Percentiles rank a stretch among this genome's conserved stretches.
Conservation (phyloP, 2,888 invertebrate species). For the Chelonus formosanus region DNA sequence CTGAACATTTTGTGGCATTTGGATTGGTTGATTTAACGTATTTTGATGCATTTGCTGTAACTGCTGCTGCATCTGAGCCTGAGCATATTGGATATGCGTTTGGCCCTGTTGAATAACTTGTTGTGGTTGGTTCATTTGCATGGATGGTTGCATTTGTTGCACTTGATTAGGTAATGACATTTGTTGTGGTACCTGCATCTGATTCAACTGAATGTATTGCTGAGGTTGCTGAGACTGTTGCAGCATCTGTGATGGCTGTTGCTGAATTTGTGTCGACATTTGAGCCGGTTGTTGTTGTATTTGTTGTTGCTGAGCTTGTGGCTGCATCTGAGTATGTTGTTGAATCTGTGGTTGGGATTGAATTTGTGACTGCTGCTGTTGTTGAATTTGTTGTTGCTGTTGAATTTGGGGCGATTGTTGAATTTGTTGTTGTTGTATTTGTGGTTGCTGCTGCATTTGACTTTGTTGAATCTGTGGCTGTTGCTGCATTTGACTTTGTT, state of each 20-base stretch:
- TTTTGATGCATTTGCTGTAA: constrained; percentile 60
- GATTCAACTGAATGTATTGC: constrained; percentile 68
- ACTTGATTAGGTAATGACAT: constrained; percentile 57
- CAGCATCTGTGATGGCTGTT: constrained; percentile 64
- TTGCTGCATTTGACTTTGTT: constrained; percentile 44
- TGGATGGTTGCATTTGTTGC: constrained; percentile 47
- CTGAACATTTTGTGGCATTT: constrained; percentile 48
- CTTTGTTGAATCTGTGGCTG: constrained; percentile 52
- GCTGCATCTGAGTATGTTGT: constrained; percentile 56
- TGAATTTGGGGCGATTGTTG: constrained; percentile 43
- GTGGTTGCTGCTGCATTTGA: constrained; percentile 53
- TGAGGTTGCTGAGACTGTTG: constrained; percentile 64
- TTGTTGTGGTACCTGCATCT: constrained; percentile 68
- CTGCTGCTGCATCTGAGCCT: constrained; percentile 55
- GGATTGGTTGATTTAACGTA: constrained; percentile 51
- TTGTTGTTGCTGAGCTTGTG: constrained; percentile 66
- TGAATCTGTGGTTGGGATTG: constrained; percentile 1
- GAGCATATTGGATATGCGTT: constrained; percentile 43
- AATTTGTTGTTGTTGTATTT: constrained; percentile 45
- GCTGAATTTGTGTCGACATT: constrained; percentile 61
- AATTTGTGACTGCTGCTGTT: constrained; percentile 44
- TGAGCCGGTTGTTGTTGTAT: constrained; percentile 58
- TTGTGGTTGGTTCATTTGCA: constrained; percentile 50
- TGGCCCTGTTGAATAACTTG: constrained; percentile 44
- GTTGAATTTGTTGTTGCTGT: constrained; percentile 47